Evolutionary conservation across 2,888 invertebrate species (phyloP).

Genomic region (Cryptocephalus moraei): DNA sequence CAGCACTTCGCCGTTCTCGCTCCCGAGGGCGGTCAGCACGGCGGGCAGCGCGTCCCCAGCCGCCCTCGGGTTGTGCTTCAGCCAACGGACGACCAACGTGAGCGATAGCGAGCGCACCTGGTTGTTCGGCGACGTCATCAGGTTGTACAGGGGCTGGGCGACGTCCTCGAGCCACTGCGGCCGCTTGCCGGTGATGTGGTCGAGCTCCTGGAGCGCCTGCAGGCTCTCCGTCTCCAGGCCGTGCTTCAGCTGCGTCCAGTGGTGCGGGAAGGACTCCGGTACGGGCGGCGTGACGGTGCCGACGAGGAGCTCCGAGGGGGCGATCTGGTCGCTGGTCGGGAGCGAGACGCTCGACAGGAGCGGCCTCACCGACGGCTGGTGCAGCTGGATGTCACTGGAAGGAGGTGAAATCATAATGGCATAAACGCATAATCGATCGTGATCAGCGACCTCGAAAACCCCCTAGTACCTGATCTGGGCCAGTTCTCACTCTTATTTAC

Average conservation of each 20-base stretch:
- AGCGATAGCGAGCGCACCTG: conserved; percentile 62
- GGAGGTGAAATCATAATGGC: not conserved
- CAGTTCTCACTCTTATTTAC: no score
- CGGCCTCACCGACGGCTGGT: conserved; percentile 46
- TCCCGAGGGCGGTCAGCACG: conserved; percentile 72
- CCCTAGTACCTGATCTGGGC: no score
- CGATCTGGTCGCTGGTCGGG: conserved; percentile 41
- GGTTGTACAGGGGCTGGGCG: conserved; percentile 51
- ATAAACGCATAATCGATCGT: no score
- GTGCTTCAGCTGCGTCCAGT: conserved; percentile 42
- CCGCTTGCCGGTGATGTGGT: conserved; percentile 58
- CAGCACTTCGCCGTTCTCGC: conserved; percentile 67
- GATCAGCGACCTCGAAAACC: no score
- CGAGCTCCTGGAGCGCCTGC: conserved; percentile 61
- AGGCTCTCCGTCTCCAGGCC: conserved; percentile 44
- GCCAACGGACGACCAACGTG: conserved; percentile 57
- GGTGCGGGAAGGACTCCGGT: conserved; percentile 37
- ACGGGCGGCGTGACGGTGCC: conserved; percentile 40
- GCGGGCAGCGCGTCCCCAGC: conserved; percentile 60
- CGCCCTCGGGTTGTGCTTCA: conserved; percentile 49
- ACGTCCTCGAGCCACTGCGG: conserved; percentile 57
- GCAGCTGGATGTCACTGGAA: conserved; percentile 45
- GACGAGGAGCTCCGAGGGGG: conserved; percentile 42
- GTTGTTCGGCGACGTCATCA: conserved; percentile 52
- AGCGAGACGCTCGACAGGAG: conserved; percentile 53